Conservation (phyloP, 2,797 vertebrate genomes). For the Spondyliosoma cantharus region DNA sequence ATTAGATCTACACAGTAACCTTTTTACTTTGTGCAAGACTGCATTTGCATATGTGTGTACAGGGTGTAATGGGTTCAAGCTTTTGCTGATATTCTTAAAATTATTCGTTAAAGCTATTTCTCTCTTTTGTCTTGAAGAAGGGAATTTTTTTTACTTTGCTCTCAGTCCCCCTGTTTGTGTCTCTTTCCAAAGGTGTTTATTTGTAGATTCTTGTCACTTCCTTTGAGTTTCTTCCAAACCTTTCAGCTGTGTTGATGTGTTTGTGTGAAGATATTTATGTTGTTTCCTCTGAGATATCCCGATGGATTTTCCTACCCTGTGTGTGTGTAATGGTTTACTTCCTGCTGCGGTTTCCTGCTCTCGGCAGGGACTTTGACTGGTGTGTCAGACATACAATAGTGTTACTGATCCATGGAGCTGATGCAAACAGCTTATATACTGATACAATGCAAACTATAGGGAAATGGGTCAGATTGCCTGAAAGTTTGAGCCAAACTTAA, state of each 20-base stretch:
- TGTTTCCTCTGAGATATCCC: slow-evolving; percentile 64
- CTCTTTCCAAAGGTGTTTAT: slow-evolving; percentile 32
- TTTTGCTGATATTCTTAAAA: neutral
- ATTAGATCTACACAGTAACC: slow-evolving; percentile 21
- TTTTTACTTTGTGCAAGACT: slow-evolving; percentile 2
- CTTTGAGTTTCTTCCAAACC: slow-evolving; percentile 33
- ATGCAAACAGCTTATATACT: slow-evolving; percentile 25
- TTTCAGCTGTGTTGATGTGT: slow-evolving; percentile 45
- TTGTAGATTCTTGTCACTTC: slow-evolving; percentile 52
- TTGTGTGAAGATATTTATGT: slow-evolving; percentile 50
- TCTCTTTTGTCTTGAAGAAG: neutral
- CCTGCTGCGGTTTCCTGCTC: slow-evolving; percentile 70
- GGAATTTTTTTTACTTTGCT: slow-evolving; percentile 3
- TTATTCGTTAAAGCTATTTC: neutral
- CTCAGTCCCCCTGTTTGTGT: slow-evolving; percentile 16
- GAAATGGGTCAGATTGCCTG: neutral
- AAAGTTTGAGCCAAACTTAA: slow-evolving; percentile 1
- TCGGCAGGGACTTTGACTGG: slow-evolving; percentile 28
- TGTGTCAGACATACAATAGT: slow-evolving; percentile 48
- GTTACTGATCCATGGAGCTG: slow-evolving; percentile 36
- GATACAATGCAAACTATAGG: neutral
- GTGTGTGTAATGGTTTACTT: slow-evolving; percentile 56
- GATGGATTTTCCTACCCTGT: slow-evolving; percentile 46
- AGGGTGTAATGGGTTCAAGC: neutral
- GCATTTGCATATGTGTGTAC: neutral